Percentiles rank a stretch among this genome's conserved stretches.
These are phyloP conservation scores for Xestia ashworthii DNA, from an alignment of 2,888 invertebrate genomes.

Conservation along the genomic window DNA sequence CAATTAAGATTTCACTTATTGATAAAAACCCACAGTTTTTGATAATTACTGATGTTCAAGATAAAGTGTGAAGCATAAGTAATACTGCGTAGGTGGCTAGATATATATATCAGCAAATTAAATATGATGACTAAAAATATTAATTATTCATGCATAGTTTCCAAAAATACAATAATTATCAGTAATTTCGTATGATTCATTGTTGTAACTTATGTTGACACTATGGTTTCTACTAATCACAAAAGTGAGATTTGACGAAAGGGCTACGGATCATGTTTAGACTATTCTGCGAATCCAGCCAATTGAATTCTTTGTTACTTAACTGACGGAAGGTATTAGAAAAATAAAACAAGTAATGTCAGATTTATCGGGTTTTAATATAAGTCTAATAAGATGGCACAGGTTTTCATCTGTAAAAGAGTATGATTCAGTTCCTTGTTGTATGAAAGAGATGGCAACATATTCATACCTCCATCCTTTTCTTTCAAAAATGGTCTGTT, in stretches of 20 bases:
- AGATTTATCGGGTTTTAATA: background rate
- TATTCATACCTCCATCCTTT: background rate
- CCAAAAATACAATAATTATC: background rate
- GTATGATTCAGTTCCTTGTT: background rate
- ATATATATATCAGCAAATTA: background rate
- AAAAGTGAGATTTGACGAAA: background rate
- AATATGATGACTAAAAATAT: background rate
- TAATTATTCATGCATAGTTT: background rate
- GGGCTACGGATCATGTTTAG: too few relatives aligned
- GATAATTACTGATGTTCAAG: constrained; percentile 1
- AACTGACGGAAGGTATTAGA: background rate
- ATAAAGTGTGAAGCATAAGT: background rate
- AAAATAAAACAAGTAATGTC: background rate
- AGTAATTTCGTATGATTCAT: background rate
- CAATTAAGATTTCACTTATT: background rate
- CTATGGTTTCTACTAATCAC: background rate
- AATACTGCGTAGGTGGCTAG: background rate
- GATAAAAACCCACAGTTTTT: background rate
- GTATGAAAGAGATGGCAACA: background rate
- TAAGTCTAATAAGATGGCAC: background rate
- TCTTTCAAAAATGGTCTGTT: background rate
- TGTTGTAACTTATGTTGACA: background rate
- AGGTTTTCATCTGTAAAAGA: background rate
- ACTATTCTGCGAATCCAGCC: background rate
- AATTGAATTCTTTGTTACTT: background rate